Base-by-base conservation (phyloP, 2,888 invertebrate genomes). In the Agrochola circellaris region DNA sequence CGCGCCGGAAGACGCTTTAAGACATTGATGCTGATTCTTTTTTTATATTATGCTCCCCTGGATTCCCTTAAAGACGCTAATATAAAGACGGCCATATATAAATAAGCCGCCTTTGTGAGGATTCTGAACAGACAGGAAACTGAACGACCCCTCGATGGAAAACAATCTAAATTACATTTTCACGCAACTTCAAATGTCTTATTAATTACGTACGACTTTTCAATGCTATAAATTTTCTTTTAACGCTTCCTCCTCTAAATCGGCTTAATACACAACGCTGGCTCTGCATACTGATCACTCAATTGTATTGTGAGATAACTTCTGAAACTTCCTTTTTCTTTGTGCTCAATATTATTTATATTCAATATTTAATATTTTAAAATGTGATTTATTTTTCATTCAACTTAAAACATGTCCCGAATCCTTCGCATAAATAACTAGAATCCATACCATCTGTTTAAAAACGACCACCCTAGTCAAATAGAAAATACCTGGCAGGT, bases 91-190 rank as follows among this genome's bases (percentile, higher is more conserved):
- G 94, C 95, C 95, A 95, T 96, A 95, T 95, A 96, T 96, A 96
- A 96, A 96, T 95, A 96, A 96, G 93, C 93, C 91, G 93, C 95
- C 94, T 95, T 96, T 96, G 96, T 96, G 89, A 93, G 88, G 91
- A 93, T 94, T 92, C 90, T 75, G 87, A 89, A 85, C 84, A 94
- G 94, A 93, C 95, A 95, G 94, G 95, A 95, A 95, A 91, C 93
- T 86, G 83, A 84, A 91, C 88, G 93, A 93, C 96, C 96, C 92
- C 96, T 94, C 92, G 90, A 91, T 92, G 92, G 93, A 95, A 96
- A 96, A 96, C 96, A 96, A 96, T 96, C 96, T 96, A 96, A 96
- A 96, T 96, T 96, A 96, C 96, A 96, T 96, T 96, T 96, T 96
- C 96, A 96, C 96, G 96, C 96, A 96, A 96, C 96, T 96, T 96